A percentile compares a stretch with the other conserved stretches of the same genome.
phyloP scores from a whole-genome alignment of 2,888 invertebrate genomes.

The Chirona hameri region DNA sequence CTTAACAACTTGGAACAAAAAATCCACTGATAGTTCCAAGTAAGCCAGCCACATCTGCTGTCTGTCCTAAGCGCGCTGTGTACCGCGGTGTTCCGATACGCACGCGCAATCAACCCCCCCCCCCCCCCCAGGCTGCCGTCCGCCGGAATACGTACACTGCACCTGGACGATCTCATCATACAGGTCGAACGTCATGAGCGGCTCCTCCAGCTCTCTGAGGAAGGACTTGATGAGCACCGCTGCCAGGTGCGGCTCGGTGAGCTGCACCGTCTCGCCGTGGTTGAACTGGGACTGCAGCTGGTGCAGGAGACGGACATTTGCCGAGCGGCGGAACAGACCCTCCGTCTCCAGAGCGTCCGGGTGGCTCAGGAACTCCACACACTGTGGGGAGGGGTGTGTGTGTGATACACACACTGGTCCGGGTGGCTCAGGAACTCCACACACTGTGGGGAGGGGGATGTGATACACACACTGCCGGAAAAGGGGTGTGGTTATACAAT shows the following conservation, averaged over 20 bases:
- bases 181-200: slow-evolving; percentile 85
- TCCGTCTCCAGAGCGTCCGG: slow-evolving; percentile 70
- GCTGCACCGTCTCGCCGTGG: slow-evolving; percentile 73
- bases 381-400: neutral
- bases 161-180: slow-evolving; percentile 90
- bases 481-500: too few relatives aligned
- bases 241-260: slow-evolving; percentile 82
- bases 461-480: too few relatives aligned
- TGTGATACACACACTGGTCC: neutral
- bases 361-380: slow-evolving; percentile 33
- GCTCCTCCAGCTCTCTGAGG: slow-evolving; percentile 82
- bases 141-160: slow-evolving; percentile 62
- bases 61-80: too few relatives aligned
- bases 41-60: too few relatives aligned
- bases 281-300: slow-evolving; percentile 82
- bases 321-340: slow-evolving; percentile 92
- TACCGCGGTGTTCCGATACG: neutral
- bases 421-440: slow-evolving; percentile 33
- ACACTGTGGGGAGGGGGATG: neutral
- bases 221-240: slow-evolving; percentile 95
- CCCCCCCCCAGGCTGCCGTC: neutral
- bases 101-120: neutral
- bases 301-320: slow-evolving; percentile 76
- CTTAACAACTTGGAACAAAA: too few relatives aligned
- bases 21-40: too few relatives aligned